Base-by-base conservation (phyloP, 1,140 invertebrate genomes). In the Orius laevigatus region DNA sequence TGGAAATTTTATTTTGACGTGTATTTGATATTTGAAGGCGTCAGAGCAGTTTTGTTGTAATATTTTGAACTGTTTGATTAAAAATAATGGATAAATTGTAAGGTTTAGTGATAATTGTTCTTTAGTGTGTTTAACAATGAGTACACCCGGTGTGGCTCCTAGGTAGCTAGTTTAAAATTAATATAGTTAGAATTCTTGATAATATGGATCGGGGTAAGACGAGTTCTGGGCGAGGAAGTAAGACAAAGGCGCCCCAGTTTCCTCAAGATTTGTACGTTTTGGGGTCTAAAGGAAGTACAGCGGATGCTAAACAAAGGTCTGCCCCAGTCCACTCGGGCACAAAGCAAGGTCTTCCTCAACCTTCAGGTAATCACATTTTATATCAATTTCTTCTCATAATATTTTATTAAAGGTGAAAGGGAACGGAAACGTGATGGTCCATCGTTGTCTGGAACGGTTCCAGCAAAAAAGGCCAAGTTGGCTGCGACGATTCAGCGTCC, bases 221-320 rank as follows among this genome's bases (percentile, higher is more conserved):
- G 11, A 38, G 57, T 12, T 59, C 62, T 51, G 65, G 68, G 14
- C 64, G 74, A 51, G 74, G 73, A 20, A 66, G 67, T 1, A 78
- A 78, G 56, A 66, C 64, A 49, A 78, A 78, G 67, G 71, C 74
- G 35, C 69, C 72, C 45, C 74, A 74, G 45, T 73, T 74, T 61
- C 69, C 74, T 15, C 62, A 72, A 5, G 73, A 76, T 63, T 61
- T 76, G 12, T 76, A 73, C 60, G 72, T 71, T 11, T 59, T 78
- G 5, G 75, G 75, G 34, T 64, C 74, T 0, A 78, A 77, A 25
- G 25, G 25, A 63, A 56, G 60, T 39, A 58, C 65, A 44, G 55
- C 60, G 2, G 73, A 76, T 53, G 55, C 63, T n/a, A 75, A 75
- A 59, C 62, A 38, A 8, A 20, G 72, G 51, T 58, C 65, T 32